These are phyloP conservation scores for Caretta caretta DNA, from an alignment of 2,113 vertebrate genomes.

Conservation along the genomic window DNA sequence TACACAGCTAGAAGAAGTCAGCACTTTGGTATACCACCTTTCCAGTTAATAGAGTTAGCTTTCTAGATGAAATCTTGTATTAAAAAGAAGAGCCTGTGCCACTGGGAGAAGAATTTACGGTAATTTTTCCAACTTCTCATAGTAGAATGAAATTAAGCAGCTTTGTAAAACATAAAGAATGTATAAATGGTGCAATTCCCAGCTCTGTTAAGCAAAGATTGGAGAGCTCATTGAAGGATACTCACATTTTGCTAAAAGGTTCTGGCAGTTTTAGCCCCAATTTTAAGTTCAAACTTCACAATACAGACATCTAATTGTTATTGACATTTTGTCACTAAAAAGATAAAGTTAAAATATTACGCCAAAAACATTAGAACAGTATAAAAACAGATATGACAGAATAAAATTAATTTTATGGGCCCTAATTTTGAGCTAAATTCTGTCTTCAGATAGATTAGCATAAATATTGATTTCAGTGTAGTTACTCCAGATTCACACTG, in stretches of 20 bases:
- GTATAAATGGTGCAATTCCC: background rate
- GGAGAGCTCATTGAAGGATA: background rate
- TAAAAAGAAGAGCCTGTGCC: background rate
- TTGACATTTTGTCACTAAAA: background rate
- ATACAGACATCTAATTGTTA: background rate
- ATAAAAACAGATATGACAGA: background rate
- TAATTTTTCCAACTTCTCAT: background rate
- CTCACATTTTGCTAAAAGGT: background rate
- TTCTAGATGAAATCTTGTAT: background rate
- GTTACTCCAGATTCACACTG: background rate
- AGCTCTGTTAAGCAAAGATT: background rate
- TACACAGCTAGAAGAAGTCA: conserved; percentile 8
- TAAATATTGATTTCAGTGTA: background rate
- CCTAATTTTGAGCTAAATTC: background rate
- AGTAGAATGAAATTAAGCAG: background rate
- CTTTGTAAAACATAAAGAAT: background rate
- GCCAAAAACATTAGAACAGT: background rate
- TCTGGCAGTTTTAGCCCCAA: background rate
- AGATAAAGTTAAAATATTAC: background rate
- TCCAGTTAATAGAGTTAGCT: background rate
- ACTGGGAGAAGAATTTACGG: background rate
- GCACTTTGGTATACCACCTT: background rate
- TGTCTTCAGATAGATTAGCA: background rate
- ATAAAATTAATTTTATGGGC: background rate
- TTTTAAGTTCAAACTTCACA: background rate